Conservation (phyloP, 2,888 invertebrate species). For the Phalangium opilio region DNA sequence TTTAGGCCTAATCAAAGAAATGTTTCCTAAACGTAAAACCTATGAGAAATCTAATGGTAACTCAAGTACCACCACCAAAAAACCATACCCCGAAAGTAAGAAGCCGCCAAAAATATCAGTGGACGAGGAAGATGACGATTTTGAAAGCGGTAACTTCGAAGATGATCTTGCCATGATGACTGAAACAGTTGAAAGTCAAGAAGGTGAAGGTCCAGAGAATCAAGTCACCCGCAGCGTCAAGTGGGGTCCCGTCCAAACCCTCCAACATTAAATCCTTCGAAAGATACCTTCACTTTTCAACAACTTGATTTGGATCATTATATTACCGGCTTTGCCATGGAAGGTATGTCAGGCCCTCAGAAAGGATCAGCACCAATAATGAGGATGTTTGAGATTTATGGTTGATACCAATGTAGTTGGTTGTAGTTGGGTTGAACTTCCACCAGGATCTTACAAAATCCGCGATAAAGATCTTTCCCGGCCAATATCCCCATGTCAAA, state of each 20-base stretch:
- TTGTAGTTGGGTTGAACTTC: constrained; percentile 94
- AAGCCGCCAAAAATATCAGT: neutral
- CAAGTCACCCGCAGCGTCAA: constrained; percentile 30
- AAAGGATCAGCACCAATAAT: constrained; percentile 70
- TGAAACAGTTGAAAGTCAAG: too few species aligned
- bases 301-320: constrained; percentile 90
- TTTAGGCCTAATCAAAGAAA: too few species aligned
- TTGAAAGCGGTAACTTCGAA: constrained; percentile 39
- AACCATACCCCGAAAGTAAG: too few species aligned
- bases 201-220: constrained; percentile 20
- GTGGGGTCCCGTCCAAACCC: constrained; percentile 59
- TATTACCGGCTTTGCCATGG: constrained; percentile 44
- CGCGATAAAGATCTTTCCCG: constrained; percentile 26
- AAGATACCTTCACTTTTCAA: constrained; percentile 64
- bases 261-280: constrained; percentile 50
- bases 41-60: too few species aligned
- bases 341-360: constrained; percentile 74
- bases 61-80: too few species aligned
- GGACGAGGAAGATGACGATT: constrained; percentile 23
- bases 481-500: constrained; percentile 57
- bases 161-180: constrained; percentile 49
- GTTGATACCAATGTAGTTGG: constrained; percentile 85
- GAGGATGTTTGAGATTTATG: constrained; percentile 68
- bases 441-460: constrained; percentile 52
- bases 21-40: too few species aligned